Evolutionary conservation across 1,140 invertebrate species (phyloP).

Genomic region (Leptinotarsa lineolata): DNA sequence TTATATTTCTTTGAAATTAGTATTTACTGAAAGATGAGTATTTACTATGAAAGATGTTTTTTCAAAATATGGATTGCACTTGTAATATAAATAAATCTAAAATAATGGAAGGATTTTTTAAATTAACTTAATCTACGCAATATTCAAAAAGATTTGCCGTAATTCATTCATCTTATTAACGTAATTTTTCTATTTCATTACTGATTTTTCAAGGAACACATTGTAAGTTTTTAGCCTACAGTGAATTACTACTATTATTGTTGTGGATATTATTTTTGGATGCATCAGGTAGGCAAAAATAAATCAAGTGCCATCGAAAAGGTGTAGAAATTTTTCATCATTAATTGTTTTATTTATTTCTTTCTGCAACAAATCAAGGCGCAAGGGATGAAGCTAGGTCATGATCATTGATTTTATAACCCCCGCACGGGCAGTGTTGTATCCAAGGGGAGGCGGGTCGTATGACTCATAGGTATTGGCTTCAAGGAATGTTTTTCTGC

Average conservation of each 20-base stretch:
- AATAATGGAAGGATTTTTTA: too few relatives aligned
- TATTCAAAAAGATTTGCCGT: too few relatives aligned
- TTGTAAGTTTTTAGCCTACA: background rate
- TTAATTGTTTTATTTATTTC: background rate
- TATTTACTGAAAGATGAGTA: too few relatives aligned
- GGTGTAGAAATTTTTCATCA: background rate
- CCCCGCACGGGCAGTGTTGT: slow-evolving; percentile 27
- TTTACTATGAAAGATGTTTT: too few relatives aligned
- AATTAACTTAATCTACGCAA: too few relatives aligned
- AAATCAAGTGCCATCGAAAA: background rate
- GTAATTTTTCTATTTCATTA: background rate
- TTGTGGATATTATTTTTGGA: background rate
- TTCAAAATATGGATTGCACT: too few relatives aligned
- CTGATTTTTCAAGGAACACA: background rate
- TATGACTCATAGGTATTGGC: slow-evolving; percentile 18
- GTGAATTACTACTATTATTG: background rate
- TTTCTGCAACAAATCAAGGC: slow-evolving; percentile 19
- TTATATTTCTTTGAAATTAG: too few relatives aligned
- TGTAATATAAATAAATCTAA: too few relatives aligned
- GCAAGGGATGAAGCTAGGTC: slow-evolving; percentile 35
- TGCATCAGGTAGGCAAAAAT: background rate
- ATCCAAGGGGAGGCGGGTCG: slow-evolving; percentile 6
- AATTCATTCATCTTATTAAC: too few relatives aligned
- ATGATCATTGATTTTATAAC: slow-evolving; percentile 40
- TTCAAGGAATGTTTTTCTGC: slow-evolving; percentile 1